These are phyloP conservation scores for Syrmaticus mikado DNA, from an alignment of 2,113 vertebrate genomes.

Conservation along the genomic window DNA sequence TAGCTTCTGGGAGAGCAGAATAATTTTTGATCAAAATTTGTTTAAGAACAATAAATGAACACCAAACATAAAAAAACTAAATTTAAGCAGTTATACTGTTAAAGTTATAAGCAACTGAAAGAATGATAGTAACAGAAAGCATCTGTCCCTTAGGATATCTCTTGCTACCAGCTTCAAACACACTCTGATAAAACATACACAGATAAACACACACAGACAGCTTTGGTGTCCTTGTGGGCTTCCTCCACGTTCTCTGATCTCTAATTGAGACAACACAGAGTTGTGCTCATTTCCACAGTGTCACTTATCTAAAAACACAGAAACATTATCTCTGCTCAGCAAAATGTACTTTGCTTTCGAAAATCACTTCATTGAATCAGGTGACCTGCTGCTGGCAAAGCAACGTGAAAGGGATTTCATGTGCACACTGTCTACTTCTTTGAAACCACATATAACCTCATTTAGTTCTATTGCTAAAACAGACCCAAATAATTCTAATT, in stretches of 20 bases:
- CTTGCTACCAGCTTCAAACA: neutral
- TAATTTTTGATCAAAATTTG: neutral
- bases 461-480: conserved; percentile 38
- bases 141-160: neutral
- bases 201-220: neutral
- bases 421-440: neutral
- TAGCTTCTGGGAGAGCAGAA: neutral
- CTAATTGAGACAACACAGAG: neutral
- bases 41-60: neutral
- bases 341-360: conserved; percentile 40
- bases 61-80: neutral
- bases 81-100: neutral
- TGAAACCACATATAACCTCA: neutral
- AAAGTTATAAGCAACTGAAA: neutral
- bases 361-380: conserved; percentile 39
- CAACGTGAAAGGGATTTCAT: neutral
- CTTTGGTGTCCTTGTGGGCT: neutral
- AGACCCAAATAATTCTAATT: conserved; percentile 10
- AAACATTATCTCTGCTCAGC: conserved; percentile 11
- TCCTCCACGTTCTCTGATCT: neutral
- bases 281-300: neutral
- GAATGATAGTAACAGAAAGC: neutral
- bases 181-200: neutral
- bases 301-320: neutral
- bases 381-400: neutral